Evolutionary conservation across 2,888 invertebrate species (phyloP).

Genomic region (Acanthosepion pharaonis): DNA sequence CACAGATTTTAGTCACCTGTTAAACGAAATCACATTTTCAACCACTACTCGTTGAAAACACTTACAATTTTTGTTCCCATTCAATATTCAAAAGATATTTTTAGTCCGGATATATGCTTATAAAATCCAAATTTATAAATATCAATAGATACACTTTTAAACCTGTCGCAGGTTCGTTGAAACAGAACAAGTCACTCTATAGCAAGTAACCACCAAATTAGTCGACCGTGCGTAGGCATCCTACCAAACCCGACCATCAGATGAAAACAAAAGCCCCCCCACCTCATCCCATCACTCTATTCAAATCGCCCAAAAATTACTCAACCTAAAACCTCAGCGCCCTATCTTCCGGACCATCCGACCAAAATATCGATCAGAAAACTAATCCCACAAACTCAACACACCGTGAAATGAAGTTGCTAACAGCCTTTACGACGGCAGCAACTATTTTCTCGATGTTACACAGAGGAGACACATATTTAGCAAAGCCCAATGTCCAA

Average conservation of each 20-base stretch:
- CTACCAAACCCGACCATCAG: background rate
- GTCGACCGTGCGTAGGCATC: background rate
- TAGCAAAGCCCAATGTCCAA: background rate
- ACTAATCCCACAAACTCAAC: background rate
- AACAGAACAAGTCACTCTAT: background rate
- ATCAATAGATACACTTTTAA: background rate
- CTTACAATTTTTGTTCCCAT: no score
- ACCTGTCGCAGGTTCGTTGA: background rate
- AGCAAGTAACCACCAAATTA: background rate
- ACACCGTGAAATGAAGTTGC: background rate
- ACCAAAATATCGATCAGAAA: background rate
- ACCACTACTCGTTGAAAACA: no score
- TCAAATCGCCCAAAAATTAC: background rate
- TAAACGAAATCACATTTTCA: no score
- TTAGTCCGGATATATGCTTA: no score
- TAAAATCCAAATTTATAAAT: background rate
- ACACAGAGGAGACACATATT: background rate
- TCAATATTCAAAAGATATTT: no score
- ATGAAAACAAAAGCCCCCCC: background rate
- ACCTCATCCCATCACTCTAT: background rate
- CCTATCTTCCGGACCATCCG: background rate
- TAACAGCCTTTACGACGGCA: background rate
- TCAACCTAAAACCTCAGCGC: background rate
- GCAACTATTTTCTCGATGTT: background rate
- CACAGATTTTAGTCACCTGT: no score